These are phyloP conservation scores for Carollia perspicillata DNA, from an alignment of 2,113 vertebrate genomes.

Conservation along the genomic window DNA sequence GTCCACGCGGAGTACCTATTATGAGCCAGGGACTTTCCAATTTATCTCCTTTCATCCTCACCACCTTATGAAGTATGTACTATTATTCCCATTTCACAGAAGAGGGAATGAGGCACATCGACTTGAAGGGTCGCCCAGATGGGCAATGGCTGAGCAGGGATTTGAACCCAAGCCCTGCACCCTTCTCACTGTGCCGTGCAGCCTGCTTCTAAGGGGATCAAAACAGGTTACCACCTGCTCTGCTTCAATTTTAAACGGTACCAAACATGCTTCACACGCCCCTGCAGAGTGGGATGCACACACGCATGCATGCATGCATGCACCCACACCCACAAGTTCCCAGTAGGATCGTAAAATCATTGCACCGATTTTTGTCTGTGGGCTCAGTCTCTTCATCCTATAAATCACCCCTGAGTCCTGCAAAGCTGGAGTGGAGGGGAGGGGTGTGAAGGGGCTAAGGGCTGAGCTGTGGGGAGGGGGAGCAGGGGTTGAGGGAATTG, in stretches of 20 bases:
- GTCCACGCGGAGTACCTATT: neutral
- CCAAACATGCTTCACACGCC: neutral
- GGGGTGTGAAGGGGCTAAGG: neutral
- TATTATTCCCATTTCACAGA: neutral
- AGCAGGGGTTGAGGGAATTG: neutral
- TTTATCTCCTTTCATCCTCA: neutral
- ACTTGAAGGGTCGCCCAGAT: neutral
- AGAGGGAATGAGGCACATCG: neutral
- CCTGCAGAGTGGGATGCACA: neutral
- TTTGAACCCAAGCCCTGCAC: conserved; percentile 15
- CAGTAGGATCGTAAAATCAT: neutral
- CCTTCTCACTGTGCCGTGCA: neutral
- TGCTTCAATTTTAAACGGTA: conserved; percentile 2
- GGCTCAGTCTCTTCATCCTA: neutral
- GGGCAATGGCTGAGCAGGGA: neutral
- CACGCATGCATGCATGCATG: neutral
- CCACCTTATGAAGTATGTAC: neutral
- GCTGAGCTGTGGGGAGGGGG: neutral
- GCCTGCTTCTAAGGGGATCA: neutral
- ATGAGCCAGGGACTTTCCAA: neutral
- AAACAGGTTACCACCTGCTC: neutral
- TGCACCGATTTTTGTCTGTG: neutral
- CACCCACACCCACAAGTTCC: neutral
- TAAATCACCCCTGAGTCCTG: neutral
- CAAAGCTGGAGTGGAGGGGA: neutral